These are phyloP conservation scores for Sebastes jordani DNA, from an alignment of 2,797 vertebrate genomes.

Conservation along the genomic window DNA sequence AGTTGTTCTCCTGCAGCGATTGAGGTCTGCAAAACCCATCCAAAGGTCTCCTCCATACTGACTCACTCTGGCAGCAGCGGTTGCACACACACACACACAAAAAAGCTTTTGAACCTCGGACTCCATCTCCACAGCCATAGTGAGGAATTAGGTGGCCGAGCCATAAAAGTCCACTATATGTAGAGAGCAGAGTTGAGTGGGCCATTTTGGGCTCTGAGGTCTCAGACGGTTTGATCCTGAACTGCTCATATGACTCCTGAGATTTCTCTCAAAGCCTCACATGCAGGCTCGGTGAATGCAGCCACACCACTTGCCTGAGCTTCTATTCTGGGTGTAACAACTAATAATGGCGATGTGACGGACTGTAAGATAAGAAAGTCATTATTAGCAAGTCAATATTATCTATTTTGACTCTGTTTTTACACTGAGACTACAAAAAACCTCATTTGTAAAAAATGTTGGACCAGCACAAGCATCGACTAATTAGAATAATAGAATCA, in stretches of 20 bases:
- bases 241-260: constrained; percentile 63
- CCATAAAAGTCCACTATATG: constrained; percentile 59
- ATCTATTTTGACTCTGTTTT: constrained; percentile 54
- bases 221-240: constrained; percentile 65
- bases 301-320: constrained; percentile 17
- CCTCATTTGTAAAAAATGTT: constrained; percentile 34
- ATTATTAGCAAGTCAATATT: constrained; percentile 45
- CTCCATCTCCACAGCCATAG: constrained; percentile 48
- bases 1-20: constrained; percentile 33
- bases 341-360: constrained; percentile 35
- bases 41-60: constrained; percentile 56
- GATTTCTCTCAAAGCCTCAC: constrained; percentile 41
- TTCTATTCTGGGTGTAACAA: constrained; percentile 41
- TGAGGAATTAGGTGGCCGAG: constrained; percentile 47
- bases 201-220: constrained; percentile 52
- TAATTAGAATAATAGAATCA: constrained; percentile 45
- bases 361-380: constrained; percentile 50
- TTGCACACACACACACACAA: constrained; percentile 26
- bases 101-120: constrained; percentile 65
- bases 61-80: constrained; percentile 44
- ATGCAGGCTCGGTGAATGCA: constrained; percentile 16
- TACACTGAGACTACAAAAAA: constrained; percentile 24
- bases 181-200: constrained; percentile 57
- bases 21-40: constrained; percentile 54
- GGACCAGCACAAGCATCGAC: constrained; percentile 22